Percentiles rank a stretch among this genome's conserved stretches.
Evolutionary conservation across 2,113 vertebrate species (phyloP).

Genomic region (Eolophus roseicapilla): DNA sequence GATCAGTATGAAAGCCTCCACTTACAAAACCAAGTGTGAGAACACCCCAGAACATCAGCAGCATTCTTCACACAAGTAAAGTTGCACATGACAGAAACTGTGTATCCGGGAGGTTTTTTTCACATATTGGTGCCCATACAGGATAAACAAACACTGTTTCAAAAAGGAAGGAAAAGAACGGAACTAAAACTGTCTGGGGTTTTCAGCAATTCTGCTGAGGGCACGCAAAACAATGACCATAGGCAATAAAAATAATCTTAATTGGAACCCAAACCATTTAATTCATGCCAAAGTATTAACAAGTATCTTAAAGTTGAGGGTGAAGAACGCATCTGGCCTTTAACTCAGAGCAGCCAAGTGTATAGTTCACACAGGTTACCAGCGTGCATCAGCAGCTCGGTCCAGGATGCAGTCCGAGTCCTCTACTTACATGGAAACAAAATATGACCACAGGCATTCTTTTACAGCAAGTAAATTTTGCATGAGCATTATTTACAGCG

Average conservation of each 20-base stretch:
- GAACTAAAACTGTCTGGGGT: neutral
- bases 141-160: neutral
- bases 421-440: constrained; percentile 29
- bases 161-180: neutral
- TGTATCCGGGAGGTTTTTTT: neutral
- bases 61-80: neutral
- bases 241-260: neutral
- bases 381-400: neutral
- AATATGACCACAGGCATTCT: constrained; percentile 46
- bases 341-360: neutral
- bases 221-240: neutral
- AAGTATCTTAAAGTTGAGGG: neutral
- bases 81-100: neutral
- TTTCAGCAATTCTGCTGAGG: neutral
- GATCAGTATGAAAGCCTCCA: neutral
- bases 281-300: neutral
- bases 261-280: neutral
- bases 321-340: neutral
- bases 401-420: neutral
- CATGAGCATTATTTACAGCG: constrained; percentile 30
- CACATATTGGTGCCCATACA: neutral
- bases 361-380: neutral
- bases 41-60: neutral
- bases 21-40: neutral
- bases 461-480: constrained; percentile 62